Evolutionary conservation across 2,113 vertebrate species (phyloP).

Genomic region (Callithrix jacchus): DNA sequence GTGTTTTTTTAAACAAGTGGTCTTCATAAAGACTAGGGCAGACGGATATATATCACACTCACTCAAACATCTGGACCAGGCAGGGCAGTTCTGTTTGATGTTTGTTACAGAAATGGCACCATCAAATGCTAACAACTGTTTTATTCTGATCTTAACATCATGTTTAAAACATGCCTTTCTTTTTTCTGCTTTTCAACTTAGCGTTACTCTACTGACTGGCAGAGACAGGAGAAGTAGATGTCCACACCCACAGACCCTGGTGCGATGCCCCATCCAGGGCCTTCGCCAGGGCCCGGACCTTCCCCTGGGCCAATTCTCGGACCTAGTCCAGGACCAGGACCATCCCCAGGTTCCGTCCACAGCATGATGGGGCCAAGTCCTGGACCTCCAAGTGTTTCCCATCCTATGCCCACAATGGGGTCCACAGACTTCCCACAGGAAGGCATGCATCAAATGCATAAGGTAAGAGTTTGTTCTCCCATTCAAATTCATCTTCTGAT

Average conservation of each 20-base stretch:
- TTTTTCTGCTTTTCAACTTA: constrained; percentile 69
- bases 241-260: constrained; percentile 94
- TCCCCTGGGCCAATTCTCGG: constrained; percentile 98
- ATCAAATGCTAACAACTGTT: constrained; percentile 49
- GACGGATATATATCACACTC: constrained; percentile 14
- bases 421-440: constrained; percentile 94
- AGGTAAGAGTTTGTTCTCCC: constrained; percentile 86
- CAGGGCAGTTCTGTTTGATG: constrained; percentile 45
- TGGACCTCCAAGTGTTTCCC: constrained; percentile 92
- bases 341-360: constrained; percentile 96
- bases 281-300: constrained; percentile 94
- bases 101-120: constrained; percentile 56
- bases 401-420: constrained; percentile 90
- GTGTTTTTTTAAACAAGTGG: constrained; percentile 46
- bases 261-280: constrained; percentile 96
- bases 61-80: constrained; percentile 64
- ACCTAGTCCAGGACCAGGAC: constrained; percentile 96
- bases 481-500: not conserved
- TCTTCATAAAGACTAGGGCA: constrained; percentile 54
- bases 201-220: constrained; percentile 72
- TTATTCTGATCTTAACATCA: constrained; percentile 58
- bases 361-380: constrained; percentile 99
- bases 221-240: constrained; percentile 87
- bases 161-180: constrained; percentile 72
- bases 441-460: constrained; percentile 93